These are phyloP conservation scores for Exaiptasia diaphana DNA, from an alignment of 64 coral and sea anemone genomes.

Conservation along the genomic window DNA sequence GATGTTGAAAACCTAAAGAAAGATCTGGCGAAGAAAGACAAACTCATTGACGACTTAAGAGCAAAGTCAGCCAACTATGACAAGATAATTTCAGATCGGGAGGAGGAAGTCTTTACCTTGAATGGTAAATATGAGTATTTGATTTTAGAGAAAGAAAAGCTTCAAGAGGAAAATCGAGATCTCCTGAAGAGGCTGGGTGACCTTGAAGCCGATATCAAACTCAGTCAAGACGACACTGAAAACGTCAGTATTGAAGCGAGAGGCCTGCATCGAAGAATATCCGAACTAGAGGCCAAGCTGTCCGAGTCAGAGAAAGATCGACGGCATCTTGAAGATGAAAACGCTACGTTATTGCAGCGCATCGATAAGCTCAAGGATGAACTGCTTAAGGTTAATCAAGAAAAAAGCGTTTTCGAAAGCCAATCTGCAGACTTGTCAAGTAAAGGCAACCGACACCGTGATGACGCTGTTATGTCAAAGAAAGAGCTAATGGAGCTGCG, in stretches of 20 bases:
- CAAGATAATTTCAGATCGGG: not conserved
- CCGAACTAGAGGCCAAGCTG: slow-evolving; percentile 44
- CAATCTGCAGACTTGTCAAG: slow-evolving; percentile 13
- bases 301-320: slow-evolving; percentile 37
- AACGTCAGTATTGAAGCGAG: not conserved
- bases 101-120: slow-evolving; percentile 13
- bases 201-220: slow-evolving; percentile 30
- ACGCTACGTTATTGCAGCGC: not conserved
- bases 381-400: not conserved
- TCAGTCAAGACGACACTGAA: slow-evolving; percentile 52
- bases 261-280: not conserved
- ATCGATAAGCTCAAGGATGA: slow-evolving; percentile 22
- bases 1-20: slow-evolving; percentile 25
- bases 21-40: slow-evolving; percentile 40
- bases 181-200: slow-evolving; percentile 3
- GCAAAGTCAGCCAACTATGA: not conserved
- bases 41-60: slow-evolving; percentile 31
- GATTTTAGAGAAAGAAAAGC: not conserved
- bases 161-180: not conserved
- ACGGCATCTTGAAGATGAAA: not conserved
- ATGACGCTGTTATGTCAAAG: not conserved
- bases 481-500: slow-evolving; percentile 29
- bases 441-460: slow-evolving; percentile 3
- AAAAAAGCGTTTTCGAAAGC: slow-evolving; percentile 17
- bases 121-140: slow-evolving; percentile 9